phyloP scores from a whole-genome alignment of 2,797 vertebrate genomes.

The Gallinago stenura region DNA sequence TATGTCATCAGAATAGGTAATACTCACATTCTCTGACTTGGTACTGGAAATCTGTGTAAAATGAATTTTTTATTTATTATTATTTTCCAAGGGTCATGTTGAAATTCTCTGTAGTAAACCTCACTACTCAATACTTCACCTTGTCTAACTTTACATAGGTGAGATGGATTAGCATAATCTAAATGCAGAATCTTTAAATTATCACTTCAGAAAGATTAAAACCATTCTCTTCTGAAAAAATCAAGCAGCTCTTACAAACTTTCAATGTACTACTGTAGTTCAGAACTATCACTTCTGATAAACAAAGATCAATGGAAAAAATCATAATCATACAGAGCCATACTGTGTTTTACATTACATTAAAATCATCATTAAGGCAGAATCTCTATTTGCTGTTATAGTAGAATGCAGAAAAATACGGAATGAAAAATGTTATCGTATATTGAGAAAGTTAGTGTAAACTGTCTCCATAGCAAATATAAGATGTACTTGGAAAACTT shows the following conservation, averaged over 20 bases:
- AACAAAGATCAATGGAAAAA: not conserved
- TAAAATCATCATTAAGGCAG: not conserved
- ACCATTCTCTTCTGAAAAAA: not conserved
- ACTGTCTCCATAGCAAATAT: not conserved
- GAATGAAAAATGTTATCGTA: not conserved
- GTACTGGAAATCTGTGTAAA: not conserved
- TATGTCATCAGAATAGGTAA: not conserved
- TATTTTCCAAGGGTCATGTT: not conserved
- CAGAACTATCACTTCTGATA: not conserved
- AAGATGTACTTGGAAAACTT: not conserved
- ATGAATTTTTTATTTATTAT: not conserved
- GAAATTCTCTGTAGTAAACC: not conserved
- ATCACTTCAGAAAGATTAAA: not conserved
- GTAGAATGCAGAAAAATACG: not conserved
- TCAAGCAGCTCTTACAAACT: not conserved
- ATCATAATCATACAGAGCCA: not conserved
- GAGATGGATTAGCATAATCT: not conserved
- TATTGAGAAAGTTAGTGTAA: not conserved
- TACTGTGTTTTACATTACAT: not conserved
- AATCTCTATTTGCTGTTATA: not conserved
- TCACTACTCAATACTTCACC: not conserved
- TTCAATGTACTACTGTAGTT: not conserved
- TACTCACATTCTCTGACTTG: not conserved
- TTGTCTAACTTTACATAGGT: not conserved
- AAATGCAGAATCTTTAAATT: not conserved